Percentiles rank a stretch among this genome's conserved stretches.
Evolutionary conservation across 2,888 invertebrate species (phyloP).

Genomic region (Crepidodera aurea): DNA sequence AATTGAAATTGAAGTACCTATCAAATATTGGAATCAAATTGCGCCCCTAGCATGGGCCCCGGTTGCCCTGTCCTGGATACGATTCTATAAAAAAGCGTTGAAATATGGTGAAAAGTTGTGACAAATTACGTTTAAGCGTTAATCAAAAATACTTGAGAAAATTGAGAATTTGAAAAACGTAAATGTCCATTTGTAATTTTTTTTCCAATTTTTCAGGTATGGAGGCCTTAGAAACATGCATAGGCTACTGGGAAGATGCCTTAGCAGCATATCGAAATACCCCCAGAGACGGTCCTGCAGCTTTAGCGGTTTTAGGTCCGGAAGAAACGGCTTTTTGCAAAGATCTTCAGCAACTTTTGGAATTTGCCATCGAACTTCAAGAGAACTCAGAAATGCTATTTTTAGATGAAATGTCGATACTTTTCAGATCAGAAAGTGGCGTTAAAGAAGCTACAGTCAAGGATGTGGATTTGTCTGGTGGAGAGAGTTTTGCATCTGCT

Average conservation of each 20-base stretch:
- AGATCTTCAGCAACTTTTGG: constrained; percentile 81
- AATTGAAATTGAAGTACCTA: too few relatives aligned
- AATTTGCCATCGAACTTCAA: constrained; percentile 85
- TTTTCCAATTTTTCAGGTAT: too few relatives aligned
- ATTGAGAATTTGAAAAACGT: too few relatives aligned
- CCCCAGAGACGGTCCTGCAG: constrained; percentile 62
- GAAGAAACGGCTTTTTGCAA: constrained; percentile 87
- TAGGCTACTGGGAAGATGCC: constrained; percentile 96
- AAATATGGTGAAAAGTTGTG: too few relatives aligned
- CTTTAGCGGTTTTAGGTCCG: constrained; percentile 77
- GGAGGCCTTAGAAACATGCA: constrained; percentile 91
- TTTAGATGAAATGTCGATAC: constrained; percentile 85
- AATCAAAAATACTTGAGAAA: too few relatives aligned
- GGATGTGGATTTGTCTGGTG: constrained; percentile 79
- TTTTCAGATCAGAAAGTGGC: constrained; percentile 81
- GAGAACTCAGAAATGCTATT: constrained; percentile 88
- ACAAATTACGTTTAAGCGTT: too few relatives aligned
- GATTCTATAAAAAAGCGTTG: too few relatives aligned
- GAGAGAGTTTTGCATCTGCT: constrained; percentile 96
- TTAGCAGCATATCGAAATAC: constrained; percentile 78
- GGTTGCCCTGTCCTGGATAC: too few relatives aligned
- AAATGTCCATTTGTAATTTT: too few relatives aligned
- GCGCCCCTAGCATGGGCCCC: too few relatives aligned
- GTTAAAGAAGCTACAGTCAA: constrained; percentile 51
- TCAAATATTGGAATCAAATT: too few relatives aligned